Evolutionary conservation across 2,797 vertebrate genomes (phyloP), one percentile per base, ranked within the genome.

Genomic region (Argyrosomus regius): DNA sequence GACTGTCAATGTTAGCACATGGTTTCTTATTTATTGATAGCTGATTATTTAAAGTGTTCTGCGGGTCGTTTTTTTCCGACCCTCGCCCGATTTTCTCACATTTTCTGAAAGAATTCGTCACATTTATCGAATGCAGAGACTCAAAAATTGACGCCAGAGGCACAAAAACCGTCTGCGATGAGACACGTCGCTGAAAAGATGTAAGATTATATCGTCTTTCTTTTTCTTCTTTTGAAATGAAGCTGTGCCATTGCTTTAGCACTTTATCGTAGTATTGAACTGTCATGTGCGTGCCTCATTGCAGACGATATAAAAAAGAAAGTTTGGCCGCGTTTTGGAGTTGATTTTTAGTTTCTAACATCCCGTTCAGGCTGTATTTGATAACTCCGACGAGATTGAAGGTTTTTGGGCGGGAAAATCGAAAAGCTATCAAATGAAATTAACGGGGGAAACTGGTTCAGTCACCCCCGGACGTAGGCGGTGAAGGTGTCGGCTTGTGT

Each of bases 1-100:
- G 67, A 66, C 65, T 60, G 81, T 65, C 31, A 3, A 5, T 5
- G 73, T 76, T 45, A 49, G 58, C 68, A 71, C 72, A 82, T 59
- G 61, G 65, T 66, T 80, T 80, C 80, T 85, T 89, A 93, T 92
- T 93, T 94, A 92, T 93, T 88, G 71, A 86, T 35, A 16, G 71
- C 54, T 83, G 78, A 78, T 88, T 72, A 81, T 90, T 90, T 83
- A 77, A 91, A 83, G 62, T 63, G 41, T 72, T 69, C 61, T 62
- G 50, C 72, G 4, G 68, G 66, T 22, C n/a, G 5, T 49, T 76
- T 57, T 58, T 48, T 73, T 62, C 62, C 52, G 13, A 63, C 62
- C 65, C 73, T 31, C 65, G 17, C 5, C 35, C 20, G 26, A 3
- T 70, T 69, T 68, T 77, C 35, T 67, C 26, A 17, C 1, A 3